Evolutionary conservation across 1,140 invertebrate genomes (phyloP).

Genomic region (Aphaenogaster rudis): DNA sequence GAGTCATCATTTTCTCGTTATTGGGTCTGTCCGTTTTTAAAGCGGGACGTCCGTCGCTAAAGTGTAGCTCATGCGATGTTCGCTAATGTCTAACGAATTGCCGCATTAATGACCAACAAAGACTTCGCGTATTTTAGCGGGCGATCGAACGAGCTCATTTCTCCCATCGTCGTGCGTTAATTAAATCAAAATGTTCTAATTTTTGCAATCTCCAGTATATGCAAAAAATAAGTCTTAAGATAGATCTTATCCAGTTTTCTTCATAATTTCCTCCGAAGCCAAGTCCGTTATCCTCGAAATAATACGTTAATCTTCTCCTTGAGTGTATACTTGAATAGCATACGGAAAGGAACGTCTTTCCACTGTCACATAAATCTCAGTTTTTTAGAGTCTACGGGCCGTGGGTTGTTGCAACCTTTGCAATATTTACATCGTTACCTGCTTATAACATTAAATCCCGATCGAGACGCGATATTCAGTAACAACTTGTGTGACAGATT

Average conservation of each 20-base stretch:
- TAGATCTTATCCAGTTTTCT: background rate
- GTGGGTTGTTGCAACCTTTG: background rate
- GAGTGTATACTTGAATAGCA: conserved; percentile 7
- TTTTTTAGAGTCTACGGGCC: background rate
- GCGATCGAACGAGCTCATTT: background rate
- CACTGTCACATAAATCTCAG: conserved; percentile 21
- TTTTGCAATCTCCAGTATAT: background rate
- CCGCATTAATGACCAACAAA: background rate
- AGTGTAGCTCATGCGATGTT: background rate
- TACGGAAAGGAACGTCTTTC: background rate
- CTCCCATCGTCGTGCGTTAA: background rate
- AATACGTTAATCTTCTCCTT: conserved; percentile 26
- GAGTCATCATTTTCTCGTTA: conserved; percentile 64
- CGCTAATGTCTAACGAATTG: conserved; percentile 14
- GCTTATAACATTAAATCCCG: conserved; percentile 30
- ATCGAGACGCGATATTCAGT: conserved; percentile 14
- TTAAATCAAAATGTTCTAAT: background rate
- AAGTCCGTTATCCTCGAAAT: conserved; percentile 14
- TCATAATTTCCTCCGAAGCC: background rate
- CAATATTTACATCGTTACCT: conserved; percentile 24
- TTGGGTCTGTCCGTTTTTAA: conserved; percentile 38
- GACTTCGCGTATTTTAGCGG: background rate
- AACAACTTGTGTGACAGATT: conserved; percentile 21
- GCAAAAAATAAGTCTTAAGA: background rate
- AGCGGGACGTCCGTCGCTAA: background rate